Base-by-base conservation (phyloP, 2,888 invertebrate species). In the Halictus quadricinctus region DNA sequence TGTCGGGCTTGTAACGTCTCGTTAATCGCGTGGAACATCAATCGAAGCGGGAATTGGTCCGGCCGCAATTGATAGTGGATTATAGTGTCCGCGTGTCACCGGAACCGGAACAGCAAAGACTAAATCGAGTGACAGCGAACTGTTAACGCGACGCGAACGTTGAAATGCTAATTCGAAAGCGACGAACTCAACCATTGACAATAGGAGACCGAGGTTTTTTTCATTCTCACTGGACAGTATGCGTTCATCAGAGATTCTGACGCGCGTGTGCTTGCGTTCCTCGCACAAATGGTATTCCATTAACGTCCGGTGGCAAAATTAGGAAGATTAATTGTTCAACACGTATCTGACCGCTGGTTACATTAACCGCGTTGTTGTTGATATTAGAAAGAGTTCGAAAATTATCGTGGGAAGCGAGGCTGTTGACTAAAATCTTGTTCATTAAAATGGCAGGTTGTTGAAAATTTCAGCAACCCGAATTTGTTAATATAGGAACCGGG, bases 41-140 rank as follows among this genome's bases (percentile, higher is more conserved):
- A 83, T 81, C 21, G 72, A 76, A 58, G 46, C n/a, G 69, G 69
- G 72, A 81, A 81, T 84, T 82, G 75, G 54, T 75, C 72, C 25
- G 36, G 12, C n/a, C 29, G 50, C 74, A 54, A 46, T 29, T 60
- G 79, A 80, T 76, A 74, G 73, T 29, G 48, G 73, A 78, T 79
- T 74, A 76, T 36, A 76, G 36, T 46, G 58, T 43, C 70, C 43
- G 50, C 46, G 41, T 15, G 43, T 58, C 54, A 76, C 25, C 25
- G 48, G 48, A 76, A 29, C 12, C 36, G 36, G 46, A 81, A 72
- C 72, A 73, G 36, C 48, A 6, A 54, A n/a, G 15, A 13, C 25
- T 54, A 18, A 74, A 82, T 48, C 58, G 73, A 66, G 64, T 29
- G 18, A 72, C 29, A 5, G 43, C 18, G 25, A 58, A 50, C 43